Percentiles rank a stretch among this genome's conserved stretches.
Evolutionary conservation across 1,140 invertebrate species (phyloP).

Genomic region (Rhyacophila brunnea): DNA sequence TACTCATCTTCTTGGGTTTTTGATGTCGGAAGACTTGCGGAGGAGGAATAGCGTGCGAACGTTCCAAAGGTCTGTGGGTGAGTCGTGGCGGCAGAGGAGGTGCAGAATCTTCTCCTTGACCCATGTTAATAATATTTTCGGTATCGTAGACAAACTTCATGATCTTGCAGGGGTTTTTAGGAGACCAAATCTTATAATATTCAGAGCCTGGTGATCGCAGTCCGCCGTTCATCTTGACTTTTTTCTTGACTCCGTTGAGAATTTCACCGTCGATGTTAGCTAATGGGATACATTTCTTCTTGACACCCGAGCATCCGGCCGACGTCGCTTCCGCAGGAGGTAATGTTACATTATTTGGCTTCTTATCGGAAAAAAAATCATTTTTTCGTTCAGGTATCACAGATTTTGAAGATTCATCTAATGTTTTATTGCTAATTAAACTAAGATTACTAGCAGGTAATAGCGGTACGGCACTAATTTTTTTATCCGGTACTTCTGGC

Average conservation of each 20-base stretch:
- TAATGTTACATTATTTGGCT: conserved; percentile 21
- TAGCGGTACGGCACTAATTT: too few species aligned
- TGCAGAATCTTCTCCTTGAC: conserved; percentile 49
- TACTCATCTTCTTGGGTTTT: conserved; percentile 58
- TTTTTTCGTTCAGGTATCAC: conserved; percentile 32
- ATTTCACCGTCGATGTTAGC: conserved; percentile 43
- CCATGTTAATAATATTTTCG: conserved; percentile 50
- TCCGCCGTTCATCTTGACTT: conserved; percentile 48
- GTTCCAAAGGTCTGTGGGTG: conserved; percentile 62
- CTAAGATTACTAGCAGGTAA: conserved; percentile 9
- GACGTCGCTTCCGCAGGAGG: conserved; percentile 7
- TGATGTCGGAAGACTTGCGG: conserved; percentile 57
- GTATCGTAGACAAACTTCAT: conserved; percentile 57
- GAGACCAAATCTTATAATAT: conserved; percentile 62
- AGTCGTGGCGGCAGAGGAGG: conserved; percentile 51
- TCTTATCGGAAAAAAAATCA: conserved; percentile 11
- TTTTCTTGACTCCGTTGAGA: conserved; percentile 51
- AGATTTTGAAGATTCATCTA: conserved; percentile 31
- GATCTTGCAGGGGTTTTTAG: conserved; percentile 56
- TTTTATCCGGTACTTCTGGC: conserved; percentile 14
- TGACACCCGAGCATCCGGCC: conserved; percentile 41
- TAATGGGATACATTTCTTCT: conserved; percentile 53
- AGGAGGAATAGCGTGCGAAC: conserved; percentile 59
- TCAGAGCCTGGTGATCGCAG: conserved; percentile 56
- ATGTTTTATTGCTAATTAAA: conserved; percentile 9